Percentiles rank a stretch among this genome's conserved stretches.
Evolutionary conservation across 2,888 invertebrate genomes (phyloP).

Genomic region (Drosophila suboccidentalis): DNA sequence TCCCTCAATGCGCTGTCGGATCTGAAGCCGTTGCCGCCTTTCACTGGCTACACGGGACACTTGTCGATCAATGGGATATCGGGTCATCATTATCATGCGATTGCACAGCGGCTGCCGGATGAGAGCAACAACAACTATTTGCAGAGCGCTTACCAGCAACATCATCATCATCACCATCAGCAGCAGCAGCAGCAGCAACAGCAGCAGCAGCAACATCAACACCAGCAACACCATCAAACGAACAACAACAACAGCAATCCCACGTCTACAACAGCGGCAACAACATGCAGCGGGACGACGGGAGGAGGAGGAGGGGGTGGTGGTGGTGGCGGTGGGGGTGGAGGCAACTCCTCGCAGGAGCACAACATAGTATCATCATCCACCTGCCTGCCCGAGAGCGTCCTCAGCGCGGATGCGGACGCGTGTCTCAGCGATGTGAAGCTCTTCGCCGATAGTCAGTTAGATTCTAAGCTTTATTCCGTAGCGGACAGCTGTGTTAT

Average conservation of each 20-base stretch:
- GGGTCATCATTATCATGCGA: conserved; percentile 94
- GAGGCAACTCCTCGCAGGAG: conserved; percentile 86
- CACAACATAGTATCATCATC: conserved; percentile 92
- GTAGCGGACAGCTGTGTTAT: conserved; percentile 86
- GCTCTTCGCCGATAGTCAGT: conserved; percentile 87
- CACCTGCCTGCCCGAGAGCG: conserved; percentile 89
- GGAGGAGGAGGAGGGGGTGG: conserved; percentile 28
- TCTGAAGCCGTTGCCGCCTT: conserved; percentile 94
- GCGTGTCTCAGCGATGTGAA: conserved; percentile 88
- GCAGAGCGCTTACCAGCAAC: conserved; percentile 87
- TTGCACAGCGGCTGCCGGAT: conserved; percentile 91
- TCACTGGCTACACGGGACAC: conserved; percentile 94
- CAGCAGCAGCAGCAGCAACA: conserved; percentile 52
- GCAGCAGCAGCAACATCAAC: conserved; percentile 40
- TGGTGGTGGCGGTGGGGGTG: conserved; percentile 49
- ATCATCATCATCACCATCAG: conserved; percentile 57
- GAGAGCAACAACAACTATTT: conserved; percentile 91
- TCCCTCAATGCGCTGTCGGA: conserved; percentile 90
- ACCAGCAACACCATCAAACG: conserved; percentile 58
- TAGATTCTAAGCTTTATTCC: conserved; percentile 87
- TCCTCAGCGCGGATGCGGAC: conserved; percentile 86
- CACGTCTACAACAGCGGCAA: conserved; percentile 69
- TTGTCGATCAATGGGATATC: conserved; percentile 95
- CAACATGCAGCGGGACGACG: conserved; percentile 66
- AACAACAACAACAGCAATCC: conserved; percentile 66